Conservation (phyloP, 2,888 invertebrate species). For the Hypercompe scribonia region DNA sequence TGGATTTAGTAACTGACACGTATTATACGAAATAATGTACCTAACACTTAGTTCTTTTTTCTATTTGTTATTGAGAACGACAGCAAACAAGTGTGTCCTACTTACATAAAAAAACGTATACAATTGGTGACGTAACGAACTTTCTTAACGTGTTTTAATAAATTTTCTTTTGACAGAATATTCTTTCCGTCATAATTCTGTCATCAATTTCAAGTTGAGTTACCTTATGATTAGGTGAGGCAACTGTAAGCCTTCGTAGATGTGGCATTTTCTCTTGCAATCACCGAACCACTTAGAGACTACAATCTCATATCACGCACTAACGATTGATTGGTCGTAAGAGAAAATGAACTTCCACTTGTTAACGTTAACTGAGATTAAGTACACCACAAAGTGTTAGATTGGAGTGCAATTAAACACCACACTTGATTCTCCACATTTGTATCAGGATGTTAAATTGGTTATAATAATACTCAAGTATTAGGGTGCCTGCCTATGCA, state of each 20-base stretch:
- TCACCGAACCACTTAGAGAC: slow-evolving; percentile 11
- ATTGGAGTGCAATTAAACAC: neutral
- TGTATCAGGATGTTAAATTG: no score
- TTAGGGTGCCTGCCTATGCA: no score
- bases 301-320: slow-evolving; percentile 4
- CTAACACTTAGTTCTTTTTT: neutral
- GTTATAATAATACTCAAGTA: no score
- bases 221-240: neutral
- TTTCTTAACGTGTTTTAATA: neutral
- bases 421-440: neutral
- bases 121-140: neutral
- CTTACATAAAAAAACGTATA: neutral
- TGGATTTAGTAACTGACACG: no score
- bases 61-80: neutral
- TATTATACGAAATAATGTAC: neutral
- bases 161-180: neutral
- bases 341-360: slow-evolving; percentile 11
- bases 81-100: neutral
- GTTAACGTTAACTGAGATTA: neutral
- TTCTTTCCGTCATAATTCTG: neutral
- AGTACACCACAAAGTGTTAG: neutral
- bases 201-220: neutral
- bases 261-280: slow-evolving; percentile 14
- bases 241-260: neutral
- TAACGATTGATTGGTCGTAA: slow-evolving; percentile 17